Percentiles rank a stretch among this genome's conserved stretches.
Evolutionary conservation across 92 coral and sea anemone genomes (phyloP).

Genomic region (Pocillopora grandis): DNA sequence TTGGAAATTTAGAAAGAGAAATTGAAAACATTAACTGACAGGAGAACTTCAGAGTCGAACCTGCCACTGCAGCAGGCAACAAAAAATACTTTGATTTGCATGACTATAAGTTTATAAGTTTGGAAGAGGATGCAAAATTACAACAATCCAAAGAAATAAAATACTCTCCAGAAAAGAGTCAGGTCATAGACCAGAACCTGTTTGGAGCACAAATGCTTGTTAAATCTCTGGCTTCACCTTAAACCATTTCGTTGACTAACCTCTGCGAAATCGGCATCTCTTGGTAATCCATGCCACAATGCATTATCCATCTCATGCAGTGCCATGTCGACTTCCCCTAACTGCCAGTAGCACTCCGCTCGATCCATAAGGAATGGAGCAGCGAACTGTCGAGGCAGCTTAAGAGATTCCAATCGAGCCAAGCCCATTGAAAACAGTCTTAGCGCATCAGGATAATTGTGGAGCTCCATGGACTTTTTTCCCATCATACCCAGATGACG

Average conservation of each 20-base stretch:
- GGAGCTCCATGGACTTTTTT: constrained; percentile 20
- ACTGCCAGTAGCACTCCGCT: constrained; percentile 53
- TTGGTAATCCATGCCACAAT: not conserved
- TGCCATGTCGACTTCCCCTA: not conserved
- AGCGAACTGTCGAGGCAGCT: constrained; percentile 1
- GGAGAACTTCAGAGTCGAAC: no score
- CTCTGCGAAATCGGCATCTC: not conserved
- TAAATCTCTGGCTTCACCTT: no score
- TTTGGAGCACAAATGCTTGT: not conserved
- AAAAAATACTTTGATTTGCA: no score
- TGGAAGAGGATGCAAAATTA: no score
- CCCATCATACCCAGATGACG: constrained; percentile 12
- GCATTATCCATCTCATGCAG: constrained; percentile 19
- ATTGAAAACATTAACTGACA: no score
- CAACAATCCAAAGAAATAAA: no score
- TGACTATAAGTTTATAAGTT: no score
- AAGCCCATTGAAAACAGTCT: constrained; percentile 25
- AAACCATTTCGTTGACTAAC: not conserved
- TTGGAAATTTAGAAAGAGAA: no score
- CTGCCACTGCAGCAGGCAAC: no score
- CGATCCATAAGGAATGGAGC: constrained; percentile 25
- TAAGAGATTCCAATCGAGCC: not conserved
- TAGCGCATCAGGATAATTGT: constrained; percentile 38
- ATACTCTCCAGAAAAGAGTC: no score
- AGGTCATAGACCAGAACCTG: no score